phyloP scores from a whole-genome alignment of 2,113 vertebrate species.

The Peromyscus leucopus region DNA sequence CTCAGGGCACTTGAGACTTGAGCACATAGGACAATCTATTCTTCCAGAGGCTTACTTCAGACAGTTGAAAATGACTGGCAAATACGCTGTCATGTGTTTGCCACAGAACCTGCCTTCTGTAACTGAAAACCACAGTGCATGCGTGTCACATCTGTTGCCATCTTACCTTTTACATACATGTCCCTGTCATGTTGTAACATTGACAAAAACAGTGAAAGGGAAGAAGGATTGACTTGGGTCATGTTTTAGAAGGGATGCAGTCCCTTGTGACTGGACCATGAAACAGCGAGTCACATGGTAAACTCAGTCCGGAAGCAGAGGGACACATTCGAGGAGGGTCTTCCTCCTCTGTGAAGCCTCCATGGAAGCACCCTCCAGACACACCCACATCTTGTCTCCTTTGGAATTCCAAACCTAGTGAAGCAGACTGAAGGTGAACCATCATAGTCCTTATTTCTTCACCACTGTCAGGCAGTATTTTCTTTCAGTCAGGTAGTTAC shows the following conservation, averaged over 20 bases:
- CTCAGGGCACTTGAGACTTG: background rate
- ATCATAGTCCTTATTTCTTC: background rate
- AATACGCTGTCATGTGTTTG: background rate
- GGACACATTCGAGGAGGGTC: too few species aligned
- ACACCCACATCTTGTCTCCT: background rate
- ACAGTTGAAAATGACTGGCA: background rate
- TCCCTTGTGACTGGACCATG: background rate
- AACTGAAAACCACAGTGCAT: background rate
- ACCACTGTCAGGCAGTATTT: background rate
- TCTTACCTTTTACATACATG: background rate
- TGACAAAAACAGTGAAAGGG: background rate
- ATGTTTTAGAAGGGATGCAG: background rate
- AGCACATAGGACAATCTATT: slow-evolving; percentile 2
- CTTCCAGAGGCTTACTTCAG: slow-evolving; percentile 27
- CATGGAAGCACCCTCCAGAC: background rate
- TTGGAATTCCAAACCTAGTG: background rate
- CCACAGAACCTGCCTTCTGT: slow-evolving; percentile 4
- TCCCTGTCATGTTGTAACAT: background rate
- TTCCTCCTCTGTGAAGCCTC: background rate
- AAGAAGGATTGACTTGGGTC: background rate
- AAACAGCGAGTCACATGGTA: too few species aligned
- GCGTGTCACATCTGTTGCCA: accelerated
- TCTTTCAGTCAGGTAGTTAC: slow-evolving; percentile 10
- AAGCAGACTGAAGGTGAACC: background rate
- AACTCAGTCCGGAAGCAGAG: background rate